phyloP scores from a whole-genome alignment of 2,888 invertebrate genomes.

The Abscondita cerata region DNA sequence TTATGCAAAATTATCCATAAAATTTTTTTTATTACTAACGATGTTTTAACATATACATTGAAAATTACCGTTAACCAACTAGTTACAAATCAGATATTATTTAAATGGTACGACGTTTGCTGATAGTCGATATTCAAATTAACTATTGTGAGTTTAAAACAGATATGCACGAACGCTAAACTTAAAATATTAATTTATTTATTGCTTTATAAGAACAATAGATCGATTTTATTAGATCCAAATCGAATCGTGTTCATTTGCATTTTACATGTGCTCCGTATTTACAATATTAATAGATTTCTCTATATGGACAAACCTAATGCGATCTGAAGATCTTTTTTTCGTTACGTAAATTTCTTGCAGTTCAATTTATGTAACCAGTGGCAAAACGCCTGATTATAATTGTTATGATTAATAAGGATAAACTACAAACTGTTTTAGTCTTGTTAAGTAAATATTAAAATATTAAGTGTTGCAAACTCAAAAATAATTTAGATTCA shows the following conservation, averaged over 20 bases:
- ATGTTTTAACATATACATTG: too few species aligned
- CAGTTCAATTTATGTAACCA: too few species aligned
- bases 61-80: conserved; percentile 19
- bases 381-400: too few species aligned
- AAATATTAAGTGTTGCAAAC: too few species aligned
- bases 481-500: too few species aligned
- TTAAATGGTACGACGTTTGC: conserved; percentile 44
- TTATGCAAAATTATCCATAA: background rate
- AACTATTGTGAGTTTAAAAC: conserved; percentile 40
- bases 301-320: conserved; percentile 39
- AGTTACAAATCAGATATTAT: conserved; percentile 44
- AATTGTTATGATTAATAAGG: too few species aligned
- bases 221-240: conserved; percentile 59
- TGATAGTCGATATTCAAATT: conserved; percentile 57
- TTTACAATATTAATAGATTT: conserved; percentile 50
- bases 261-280: conserved; percentile 52
- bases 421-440: too few species aligned
- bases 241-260: conserved; percentile 54
- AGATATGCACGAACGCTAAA: conserved; percentile 37
- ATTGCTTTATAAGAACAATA: conserved; percentile 58
- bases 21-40: background rate
- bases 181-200: conserved; percentile 58
- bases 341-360: too few species aligned
- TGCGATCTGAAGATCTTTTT: background rate
- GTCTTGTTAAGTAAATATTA: too few species aligned